Percentiles rank a stretch among this genome's conserved stretches.
Conservation (phyloP, 2,888 invertebrate genomes). For the Plebejus argus region DNA sequence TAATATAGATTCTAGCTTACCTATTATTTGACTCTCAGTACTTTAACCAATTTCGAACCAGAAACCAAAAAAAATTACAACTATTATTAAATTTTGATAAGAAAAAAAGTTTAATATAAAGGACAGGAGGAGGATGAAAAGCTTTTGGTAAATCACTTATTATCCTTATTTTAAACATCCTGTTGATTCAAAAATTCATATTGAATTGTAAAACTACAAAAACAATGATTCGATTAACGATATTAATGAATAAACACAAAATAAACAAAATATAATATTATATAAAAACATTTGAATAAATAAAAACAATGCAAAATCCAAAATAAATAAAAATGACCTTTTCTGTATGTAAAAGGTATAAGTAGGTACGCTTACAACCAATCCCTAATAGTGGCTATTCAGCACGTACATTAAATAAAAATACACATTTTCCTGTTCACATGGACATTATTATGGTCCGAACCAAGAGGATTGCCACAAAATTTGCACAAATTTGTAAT, state of each 20-base stretch:
- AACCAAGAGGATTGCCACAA: neutral
- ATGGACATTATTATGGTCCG: neutral
- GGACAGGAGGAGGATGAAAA: no score
- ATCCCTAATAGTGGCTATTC: neutral
- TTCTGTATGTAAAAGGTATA: neutral
- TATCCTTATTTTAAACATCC: no score
- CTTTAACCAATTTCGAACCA: no score
- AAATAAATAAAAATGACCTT: neutral
- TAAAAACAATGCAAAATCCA: neutral
- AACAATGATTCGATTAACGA: neutral
- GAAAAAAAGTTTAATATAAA: no score
- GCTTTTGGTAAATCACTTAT: no score
- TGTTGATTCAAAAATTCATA: no score
- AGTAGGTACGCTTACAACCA: neutral
- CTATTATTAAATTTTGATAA: no score
- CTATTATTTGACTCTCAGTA: no score
- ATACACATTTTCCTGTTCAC: neutral
- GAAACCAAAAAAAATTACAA: no score
- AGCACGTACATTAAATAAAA: slow-evolving; percentile 6
- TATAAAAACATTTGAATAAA: neutral
- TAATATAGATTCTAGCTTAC: no score
- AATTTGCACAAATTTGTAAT: neutral
- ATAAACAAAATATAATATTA: neutral
- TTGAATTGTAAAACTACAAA: no score
- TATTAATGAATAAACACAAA: neutral